Evolutionary conservation across 1,140 invertebrate genomes (phyloP).

Genomic region (Drosophila ercepeae): DNA sequence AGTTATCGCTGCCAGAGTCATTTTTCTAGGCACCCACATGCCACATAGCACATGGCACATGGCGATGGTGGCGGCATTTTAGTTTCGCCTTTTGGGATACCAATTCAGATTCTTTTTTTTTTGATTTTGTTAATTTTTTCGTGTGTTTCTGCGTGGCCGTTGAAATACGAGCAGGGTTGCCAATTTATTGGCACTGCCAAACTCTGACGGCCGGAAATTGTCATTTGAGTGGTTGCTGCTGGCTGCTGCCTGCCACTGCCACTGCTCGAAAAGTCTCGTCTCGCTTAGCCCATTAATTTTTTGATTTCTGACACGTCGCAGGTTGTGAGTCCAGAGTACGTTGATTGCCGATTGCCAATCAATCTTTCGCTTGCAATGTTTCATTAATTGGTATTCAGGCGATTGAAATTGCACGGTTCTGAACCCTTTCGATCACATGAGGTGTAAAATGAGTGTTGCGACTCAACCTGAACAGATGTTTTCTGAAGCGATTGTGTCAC

Average conservation of each 20-base stretch:
- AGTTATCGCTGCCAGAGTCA: conserved; percentile 59
- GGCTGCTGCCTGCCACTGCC: conserved; percentile 34
- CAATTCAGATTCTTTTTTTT: conserved; percentile 21
- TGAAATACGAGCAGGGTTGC: conserved; percentile 78
- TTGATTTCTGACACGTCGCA: conserved; percentile 64
- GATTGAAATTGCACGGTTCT: conserved; percentile 7
- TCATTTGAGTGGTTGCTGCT: conserved; percentile 65
- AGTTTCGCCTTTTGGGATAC: conserved; percentile 12
- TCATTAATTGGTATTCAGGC: conserved; percentile 29
- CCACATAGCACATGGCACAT: too few species aligned
- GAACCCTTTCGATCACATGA: conserved; percentile 17
- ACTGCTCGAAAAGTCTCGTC: conserved; percentile 25
- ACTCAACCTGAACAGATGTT: not conserved
- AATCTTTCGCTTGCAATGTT: conserved; percentile 31
- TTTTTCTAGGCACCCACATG: conserved; percentile 72
- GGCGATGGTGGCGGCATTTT: conserved; percentile 25
- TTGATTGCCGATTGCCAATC: conserved; percentile 38
- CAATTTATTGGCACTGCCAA: conserved; percentile 76
- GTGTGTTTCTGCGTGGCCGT: conserved; percentile 43
- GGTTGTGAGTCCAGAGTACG: conserved; percentile 33
- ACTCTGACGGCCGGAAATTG: conserved; percentile 74
- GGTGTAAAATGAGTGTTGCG: not conserved
- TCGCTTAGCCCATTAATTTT: conserved; percentile 60
- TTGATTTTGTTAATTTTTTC: conserved; percentile 7
- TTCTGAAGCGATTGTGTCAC: too few species aligned